A percentile compares a stretch with the other conserved stretches of the same genome.
Evolutionary conservation across 2,888 invertebrate genomes (phyloP).

Genomic region (Eremobia ochroleuca): DNA sequence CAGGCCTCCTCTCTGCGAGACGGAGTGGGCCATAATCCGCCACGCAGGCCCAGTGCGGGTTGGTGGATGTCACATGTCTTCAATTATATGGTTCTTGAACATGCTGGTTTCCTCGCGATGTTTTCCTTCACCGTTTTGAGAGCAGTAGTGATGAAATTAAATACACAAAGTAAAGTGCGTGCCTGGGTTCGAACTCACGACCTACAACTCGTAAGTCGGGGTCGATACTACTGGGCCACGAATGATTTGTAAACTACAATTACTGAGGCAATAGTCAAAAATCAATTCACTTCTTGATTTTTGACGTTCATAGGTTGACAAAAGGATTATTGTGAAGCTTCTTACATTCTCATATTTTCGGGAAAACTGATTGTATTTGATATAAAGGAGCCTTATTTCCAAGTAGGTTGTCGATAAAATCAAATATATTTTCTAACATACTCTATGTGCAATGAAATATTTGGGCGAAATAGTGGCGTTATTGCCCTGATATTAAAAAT

Average conservation of each 20-base stretch:
- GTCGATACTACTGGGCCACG: no score
- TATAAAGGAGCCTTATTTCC: not conserved
- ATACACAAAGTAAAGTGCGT: no score
- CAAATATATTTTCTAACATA: constrained; percentile 21
- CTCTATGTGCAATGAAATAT: constrained; percentile 33
- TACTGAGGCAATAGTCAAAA: not conserved
- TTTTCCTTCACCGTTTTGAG: no score
- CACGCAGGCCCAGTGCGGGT: no score
- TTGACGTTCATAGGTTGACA: not conserved
- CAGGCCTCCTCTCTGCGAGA: no score
- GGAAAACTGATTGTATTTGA: not conserved
- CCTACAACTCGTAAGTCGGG: no score
- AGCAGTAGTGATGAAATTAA: no score
- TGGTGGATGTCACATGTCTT: no score
- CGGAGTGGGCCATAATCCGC: no score
- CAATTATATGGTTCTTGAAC: no score
- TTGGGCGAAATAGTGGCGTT: constrained; percentile 21
- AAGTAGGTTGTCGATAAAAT: constrained; percentile 16
- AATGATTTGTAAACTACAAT: not conserved
- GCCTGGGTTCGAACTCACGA: no score
- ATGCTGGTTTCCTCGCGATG: no score
- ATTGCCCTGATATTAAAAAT: constrained; percentile 41
- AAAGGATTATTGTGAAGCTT: constrained; percentile 4
- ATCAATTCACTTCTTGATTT: not conserved
- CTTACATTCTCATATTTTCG: not conserved